Conservation (phyloP, 2,797 vertebrate genomes). For the Halcyon smyrnensis region DNA sequence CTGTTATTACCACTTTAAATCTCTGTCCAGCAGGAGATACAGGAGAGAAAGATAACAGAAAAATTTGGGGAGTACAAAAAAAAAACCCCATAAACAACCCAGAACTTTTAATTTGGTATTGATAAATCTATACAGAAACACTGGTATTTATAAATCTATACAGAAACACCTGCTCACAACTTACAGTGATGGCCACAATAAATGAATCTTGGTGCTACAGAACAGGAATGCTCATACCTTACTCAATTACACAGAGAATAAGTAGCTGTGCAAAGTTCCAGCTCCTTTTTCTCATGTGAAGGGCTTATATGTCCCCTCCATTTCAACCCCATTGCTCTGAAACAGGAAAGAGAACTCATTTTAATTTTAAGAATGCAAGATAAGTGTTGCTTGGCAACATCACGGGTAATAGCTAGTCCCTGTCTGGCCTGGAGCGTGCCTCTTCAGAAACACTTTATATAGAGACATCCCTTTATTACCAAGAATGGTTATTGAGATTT, state of each 20-base stretch:
- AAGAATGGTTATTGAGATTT: neutral
- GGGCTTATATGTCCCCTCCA: neutral
- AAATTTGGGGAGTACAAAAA: neutral
- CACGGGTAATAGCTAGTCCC: neutral
- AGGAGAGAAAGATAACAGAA: neutral
- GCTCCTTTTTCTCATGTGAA: neutral
- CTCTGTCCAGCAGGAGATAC: neutral
- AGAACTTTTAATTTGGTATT: neutral
- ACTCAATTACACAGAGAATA: neutral
- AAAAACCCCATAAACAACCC: neutral
- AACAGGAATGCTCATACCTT: neutral
- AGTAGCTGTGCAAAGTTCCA: neutral
- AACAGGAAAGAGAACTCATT: constrained; percentile 3
- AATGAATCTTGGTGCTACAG: neutral
- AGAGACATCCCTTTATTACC: constrained; percentile 1
- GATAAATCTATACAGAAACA: neutral
- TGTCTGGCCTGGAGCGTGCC: neutral
- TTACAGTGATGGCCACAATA: neutral
- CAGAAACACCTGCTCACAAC: neutral
- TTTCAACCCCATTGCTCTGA: neutral
- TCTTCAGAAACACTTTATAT: neutral
- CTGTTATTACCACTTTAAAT: neutral
- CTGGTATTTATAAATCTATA: neutral
- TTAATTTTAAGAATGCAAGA: constrained; percentile 30
- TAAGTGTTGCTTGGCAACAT: constrained; percentile 40